Conservation (phyloP, 2,888 invertebrate genomes). For the Sclerodermus sp. region DNA sequence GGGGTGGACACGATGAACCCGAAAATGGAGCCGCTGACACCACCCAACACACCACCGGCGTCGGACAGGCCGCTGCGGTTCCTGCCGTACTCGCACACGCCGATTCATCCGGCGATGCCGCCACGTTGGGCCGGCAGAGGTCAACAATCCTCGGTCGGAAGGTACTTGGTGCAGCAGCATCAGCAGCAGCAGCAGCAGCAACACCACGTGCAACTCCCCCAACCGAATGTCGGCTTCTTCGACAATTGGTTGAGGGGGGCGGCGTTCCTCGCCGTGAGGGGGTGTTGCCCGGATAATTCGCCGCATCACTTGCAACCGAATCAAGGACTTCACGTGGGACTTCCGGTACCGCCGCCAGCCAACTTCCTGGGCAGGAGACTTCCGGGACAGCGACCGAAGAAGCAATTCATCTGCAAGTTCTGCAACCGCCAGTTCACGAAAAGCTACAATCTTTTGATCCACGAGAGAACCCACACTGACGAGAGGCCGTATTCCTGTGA, state of each 20-base stretch:
- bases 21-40: slow-evolving; percentile 53
- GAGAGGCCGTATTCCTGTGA: slow-evolving; percentile 97
- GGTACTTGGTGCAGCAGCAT: not conserved
- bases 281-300: slow-evolving; percentile 49
- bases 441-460: slow-evolving; percentile 95
- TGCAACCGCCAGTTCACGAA: slow-evolving; percentile 97
- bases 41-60: slow-evolving; percentile 50
- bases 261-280: slow-evolving; percentile 44
- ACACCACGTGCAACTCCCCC: slow-evolving; percentile 23
- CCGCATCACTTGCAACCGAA: slow-evolving; percentile 20
- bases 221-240: slow-evolving; percentile 36
- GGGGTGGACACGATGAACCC: slow-evolving; percentile 36
- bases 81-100: too few relatives aligned
- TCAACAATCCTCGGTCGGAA: not conserved
- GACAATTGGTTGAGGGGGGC: slow-evolving; percentile 51
- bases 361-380: slow-evolving; percentile 72
- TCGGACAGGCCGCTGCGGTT: slow-evolving; percentile 21
- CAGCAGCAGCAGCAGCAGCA: slow-evolving; percentile 16
- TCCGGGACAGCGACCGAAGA: slow-evolving; percentile 85
- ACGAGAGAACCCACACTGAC: slow-evolving; percentile 96
- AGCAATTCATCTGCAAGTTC: slow-evolving; percentile 98
- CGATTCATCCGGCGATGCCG: slow-evolving; percentile 16
- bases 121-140: slow-evolving; percentile 3
- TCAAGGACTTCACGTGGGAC: slow-evolving; percentile 32
- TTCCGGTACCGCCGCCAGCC: slow-evolving; percentile 43